Conservation (phyloP, 2,797 vertebrate species). For the Enteromius paludinosus region DNA sequence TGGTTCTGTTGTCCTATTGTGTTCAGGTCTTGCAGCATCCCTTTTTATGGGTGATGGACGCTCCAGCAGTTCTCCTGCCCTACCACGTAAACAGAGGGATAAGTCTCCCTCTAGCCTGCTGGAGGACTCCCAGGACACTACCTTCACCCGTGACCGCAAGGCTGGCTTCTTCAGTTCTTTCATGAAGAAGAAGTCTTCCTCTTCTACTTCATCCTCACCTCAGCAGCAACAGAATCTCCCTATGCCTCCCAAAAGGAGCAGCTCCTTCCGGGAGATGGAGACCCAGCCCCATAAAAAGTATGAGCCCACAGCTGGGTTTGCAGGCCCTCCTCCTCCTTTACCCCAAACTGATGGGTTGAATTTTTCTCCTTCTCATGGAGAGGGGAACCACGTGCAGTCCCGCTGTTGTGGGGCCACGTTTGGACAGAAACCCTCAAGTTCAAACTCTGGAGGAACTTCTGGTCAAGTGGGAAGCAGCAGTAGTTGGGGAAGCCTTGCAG, state of each 20-base stretch:
- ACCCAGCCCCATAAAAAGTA: slow-evolving; percentile 97
- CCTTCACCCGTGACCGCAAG: slow-evolving; percentile 94
- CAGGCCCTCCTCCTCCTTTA: slow-evolving; percentile 83
- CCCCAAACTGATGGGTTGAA: slow-evolving; percentile 87
- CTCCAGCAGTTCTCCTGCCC: slow-evolving; percentile 86
- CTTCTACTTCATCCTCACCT: slow-evolving; percentile 73
- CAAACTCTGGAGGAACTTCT: slow-evolving; percentile 72
- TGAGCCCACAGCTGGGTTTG: slow-evolving; percentile 89
- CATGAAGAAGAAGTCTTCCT: slow-evolving; percentile 91
- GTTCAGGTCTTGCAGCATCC: slow-evolving; percentile 73
- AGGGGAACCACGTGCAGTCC: slow-evolving; percentile 84
- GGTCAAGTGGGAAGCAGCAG: slow-evolving; percentile 79
- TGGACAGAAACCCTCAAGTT: slow-evolving; percentile 86
- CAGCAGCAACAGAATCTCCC: slow-evolving; percentile 88
- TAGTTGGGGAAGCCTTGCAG: slow-evolving; percentile 94
- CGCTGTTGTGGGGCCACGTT: slow-evolving; percentile 92
- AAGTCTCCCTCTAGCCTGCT: slow-evolving; percentile 92
- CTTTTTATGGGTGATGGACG: slow-evolving; percentile 74
- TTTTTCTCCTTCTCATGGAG: slow-evolving; percentile 85
- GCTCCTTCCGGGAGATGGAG: slow-evolving; percentile 98
- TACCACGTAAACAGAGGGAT: slow-evolving; percentile 95
- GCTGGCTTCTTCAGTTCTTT: slow-evolving; percentile 99
- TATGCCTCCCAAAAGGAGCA: slow-evolving; percentile 94
- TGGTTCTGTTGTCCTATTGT: slow-evolving; percentile 44
- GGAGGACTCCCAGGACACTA: slow-evolving; percentile 91